phyloP scores from a whole-genome alignment of 2,888 invertebrate species.

The Salticus scenicus region DNA sequence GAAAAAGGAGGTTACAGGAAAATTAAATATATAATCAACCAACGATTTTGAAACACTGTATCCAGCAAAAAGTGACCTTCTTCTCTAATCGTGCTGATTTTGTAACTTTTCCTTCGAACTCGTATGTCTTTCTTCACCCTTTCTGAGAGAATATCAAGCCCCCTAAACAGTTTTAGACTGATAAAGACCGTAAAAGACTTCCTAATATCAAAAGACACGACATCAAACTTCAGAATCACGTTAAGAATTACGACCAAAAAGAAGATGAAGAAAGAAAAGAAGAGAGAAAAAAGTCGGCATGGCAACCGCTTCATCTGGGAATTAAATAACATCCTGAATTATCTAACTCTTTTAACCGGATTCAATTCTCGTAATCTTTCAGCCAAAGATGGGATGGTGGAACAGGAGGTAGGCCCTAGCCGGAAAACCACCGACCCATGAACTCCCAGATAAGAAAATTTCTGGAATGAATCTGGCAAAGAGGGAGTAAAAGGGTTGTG shows the following conservation, averaged over 20 bases:
- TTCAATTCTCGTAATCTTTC: constrained; percentile 10
- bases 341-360: constrained; percentile 17
- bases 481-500: background rate
- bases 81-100: too few relatives aligned
- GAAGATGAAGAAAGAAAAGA: background rate
- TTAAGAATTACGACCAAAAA: background rate
- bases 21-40: too few relatives aligned
- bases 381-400: background rate
- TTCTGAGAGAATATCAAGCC: too few relatives aligned
- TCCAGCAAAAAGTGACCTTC: too few relatives aligned
- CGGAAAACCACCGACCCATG: background rate
- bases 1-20: too few relatives aligned
- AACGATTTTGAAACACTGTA: too few relatives aligned
- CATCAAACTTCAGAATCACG: background rate
- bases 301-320: background rate
- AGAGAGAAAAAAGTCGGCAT: background rate
- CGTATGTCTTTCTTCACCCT: too few relatives aligned
- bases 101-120: too few relatives aligned
- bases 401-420: background rate
- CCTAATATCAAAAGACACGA: background rate
- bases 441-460: constrained; percentile 50
- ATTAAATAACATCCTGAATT: constrained; percentile 4
- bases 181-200: background rate
- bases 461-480: constrained; percentile 42
- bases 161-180: background rate